Percentiles rank a stretch among this genome's conserved stretches.
These are phyloP conservation scores for Cinclus cinclus DNA, from an alignment of 2,113 vertebrate species.

Conservation along the genomic window DNA sequence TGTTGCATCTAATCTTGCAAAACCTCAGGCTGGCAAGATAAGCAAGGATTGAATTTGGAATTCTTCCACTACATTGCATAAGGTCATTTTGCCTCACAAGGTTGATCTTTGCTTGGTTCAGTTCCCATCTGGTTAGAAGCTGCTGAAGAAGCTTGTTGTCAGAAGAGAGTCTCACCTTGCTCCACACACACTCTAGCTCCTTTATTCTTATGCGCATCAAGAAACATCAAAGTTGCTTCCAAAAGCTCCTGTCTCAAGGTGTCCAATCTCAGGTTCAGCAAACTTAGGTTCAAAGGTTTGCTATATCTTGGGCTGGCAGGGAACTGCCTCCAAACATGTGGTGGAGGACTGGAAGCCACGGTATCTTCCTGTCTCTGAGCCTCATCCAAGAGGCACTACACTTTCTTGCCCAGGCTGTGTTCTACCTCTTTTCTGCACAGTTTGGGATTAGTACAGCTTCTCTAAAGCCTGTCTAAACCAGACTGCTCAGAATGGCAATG, in stretches of 20 bases:
- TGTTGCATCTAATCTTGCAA: background rate
- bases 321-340: background rate
- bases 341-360: background rate
- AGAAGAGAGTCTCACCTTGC: background rate
- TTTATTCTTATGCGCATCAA: fast-evolving
- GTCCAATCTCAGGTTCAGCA: background rate
- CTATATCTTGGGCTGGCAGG: background rate
- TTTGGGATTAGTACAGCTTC: background rate
- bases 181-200: background rate
- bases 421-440: background rate
- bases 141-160: background rate
- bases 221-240: background rate
- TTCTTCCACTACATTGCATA: slow-evolving; percentile 18
- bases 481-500: background rate
- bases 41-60: slow-evolving; percentile 1
- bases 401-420: background rate
- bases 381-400: background rate
- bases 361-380: background rate
- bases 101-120: background rate
- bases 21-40: slow-evolving; percentile 16
- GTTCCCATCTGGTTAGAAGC: background rate
- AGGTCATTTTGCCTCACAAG: background rate
- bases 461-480: background rate
- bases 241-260: background rate
- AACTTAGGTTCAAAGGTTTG: background rate